Conservation (phyloP, 2,113 vertebrate genomes). For the Rattus rattus region DNA sequence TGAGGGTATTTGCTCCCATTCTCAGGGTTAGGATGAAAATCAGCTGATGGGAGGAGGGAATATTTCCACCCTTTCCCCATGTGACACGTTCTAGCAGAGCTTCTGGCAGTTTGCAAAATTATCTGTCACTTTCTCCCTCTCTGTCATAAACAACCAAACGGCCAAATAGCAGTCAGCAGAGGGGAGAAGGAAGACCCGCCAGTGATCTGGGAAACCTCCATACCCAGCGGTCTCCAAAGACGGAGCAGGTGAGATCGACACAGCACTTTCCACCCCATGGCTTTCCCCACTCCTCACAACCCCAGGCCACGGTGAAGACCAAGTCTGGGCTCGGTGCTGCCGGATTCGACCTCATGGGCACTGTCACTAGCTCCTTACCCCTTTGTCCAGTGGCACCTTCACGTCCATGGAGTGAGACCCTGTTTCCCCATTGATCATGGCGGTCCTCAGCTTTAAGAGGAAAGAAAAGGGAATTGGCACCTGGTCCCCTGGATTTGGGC, state of each 20-base stretch:
- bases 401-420: constrained; percentile 94
- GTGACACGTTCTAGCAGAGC: background rate
- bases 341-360: background rate
- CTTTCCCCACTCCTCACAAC: rapidly evolving
- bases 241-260: rapidly evolving
- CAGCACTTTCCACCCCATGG: rapidly evolving
- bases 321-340: background rate
- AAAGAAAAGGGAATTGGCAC: constrained; percentile 66
- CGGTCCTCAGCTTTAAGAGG: constrained; percentile 92
- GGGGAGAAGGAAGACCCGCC: background rate
- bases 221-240: background rate
- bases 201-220: background rate
- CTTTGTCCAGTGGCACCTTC: constrained; percentile 94
- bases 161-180: background rate
- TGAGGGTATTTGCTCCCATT: background rate
- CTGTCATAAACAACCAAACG: constrained; percentile 21
- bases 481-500: background rate
- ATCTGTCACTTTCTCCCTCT: background rate
- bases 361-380: constrained; percentile 87
- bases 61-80: background rate
- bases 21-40: background rate
- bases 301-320: background rate
- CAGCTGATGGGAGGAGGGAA: background rate
- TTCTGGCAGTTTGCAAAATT: constrained; percentile 47
- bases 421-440: constrained; percentile 96